These are phyloP conservation scores for Gobionotothen gibberifrons DNA, from an alignment of 2,797 vertebrate species.

Conservation along the genomic window DNA sequence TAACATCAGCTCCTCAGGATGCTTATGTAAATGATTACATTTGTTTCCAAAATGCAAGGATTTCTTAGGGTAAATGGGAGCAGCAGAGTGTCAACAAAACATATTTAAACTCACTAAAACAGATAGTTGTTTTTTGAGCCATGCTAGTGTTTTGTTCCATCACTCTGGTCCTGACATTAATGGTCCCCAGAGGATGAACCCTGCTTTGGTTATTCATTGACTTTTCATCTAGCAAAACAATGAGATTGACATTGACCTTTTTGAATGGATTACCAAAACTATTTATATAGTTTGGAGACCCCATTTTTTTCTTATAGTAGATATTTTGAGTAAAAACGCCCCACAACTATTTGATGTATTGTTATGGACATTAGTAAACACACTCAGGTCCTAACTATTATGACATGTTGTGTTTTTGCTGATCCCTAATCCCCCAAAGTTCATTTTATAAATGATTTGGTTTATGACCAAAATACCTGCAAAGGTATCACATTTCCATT, in stretches of 20 bases:
- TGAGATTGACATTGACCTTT: not conserved
- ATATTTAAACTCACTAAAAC: constrained; percentile 5
- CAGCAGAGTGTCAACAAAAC: not conserved
- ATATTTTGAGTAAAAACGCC: not conserved
- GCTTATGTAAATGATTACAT: constrained; percentile 32
- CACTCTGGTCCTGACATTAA: not conserved
- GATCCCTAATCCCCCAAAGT: not conserved
- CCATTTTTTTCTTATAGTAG: not conserved
- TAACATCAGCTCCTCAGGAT: constrained; percentile 26
- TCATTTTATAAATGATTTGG: not conserved
- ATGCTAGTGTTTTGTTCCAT: not conserved
- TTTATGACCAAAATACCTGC: not conserved
- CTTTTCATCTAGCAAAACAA: not conserved
- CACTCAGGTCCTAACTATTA: not conserved
- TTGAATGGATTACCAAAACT: not conserved
- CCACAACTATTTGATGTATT: not conserved
- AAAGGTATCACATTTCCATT: not conserved
- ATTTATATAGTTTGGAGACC: not conserved
- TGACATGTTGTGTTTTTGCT: not conserved
- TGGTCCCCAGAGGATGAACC: not conserved
- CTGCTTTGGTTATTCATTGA: not conserved
- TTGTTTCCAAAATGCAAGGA: constrained; percentile 12
- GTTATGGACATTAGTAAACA: not conserved
- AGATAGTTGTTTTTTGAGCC: constrained; percentile 4
- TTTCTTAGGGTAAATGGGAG: constrained; percentile 40